Evolutionary conservation across 2,888 invertebrate species (phyloP), one percentile per base, ranked within the genome.

Genomic region (Hemaris fuciformis): DNA sequence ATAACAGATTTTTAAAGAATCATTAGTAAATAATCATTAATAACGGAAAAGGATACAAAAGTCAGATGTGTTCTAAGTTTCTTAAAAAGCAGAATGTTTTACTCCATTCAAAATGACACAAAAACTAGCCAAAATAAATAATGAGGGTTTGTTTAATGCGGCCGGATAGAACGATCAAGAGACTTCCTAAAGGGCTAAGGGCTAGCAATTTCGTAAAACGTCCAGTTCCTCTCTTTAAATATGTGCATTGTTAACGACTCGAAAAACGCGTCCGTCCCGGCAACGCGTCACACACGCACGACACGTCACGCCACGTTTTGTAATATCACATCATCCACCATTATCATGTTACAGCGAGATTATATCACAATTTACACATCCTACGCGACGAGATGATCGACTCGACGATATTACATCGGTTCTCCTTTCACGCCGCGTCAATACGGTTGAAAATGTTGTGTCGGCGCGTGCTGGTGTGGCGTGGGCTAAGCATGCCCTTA

Each of bases 141-240:
- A 27, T 15, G 15, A 18, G 7, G 48, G 27, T 53, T 13, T 27
- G 18, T 53, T 18, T 31, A 31, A 53, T 53, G 18, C 31, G 53
- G 18, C 18, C 27, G 18, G 53, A 53, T 18, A 18, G 7, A 25
- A 13, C n/a, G n/a, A n/a, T n/a, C 4, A 31, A 27, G 27, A 27
- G 18, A 27, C 27, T 31, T 53, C 27, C 15, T 48, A n/a, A n/a
- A n/a, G n/a, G n/a, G n/a, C n/a, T 43, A 53, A 53, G 53, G 31
- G 53, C 57, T 18, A 13, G 53, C 59, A 74, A 73, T 76, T 74
- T 69, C 60, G 69, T 58, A 73, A 74, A 77, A 71, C 63, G 68
- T 62, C 62, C 31, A 63, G 69, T 73, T 71, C 73, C 74, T 68
- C 68, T 67, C 66, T 53, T 48, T 27, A 31, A 53, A 27, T 31